Evolutionary conservation across 2,113 vertebrate species (phyloP).

Genomic region (Phyllostomus hastatus): DNA sequence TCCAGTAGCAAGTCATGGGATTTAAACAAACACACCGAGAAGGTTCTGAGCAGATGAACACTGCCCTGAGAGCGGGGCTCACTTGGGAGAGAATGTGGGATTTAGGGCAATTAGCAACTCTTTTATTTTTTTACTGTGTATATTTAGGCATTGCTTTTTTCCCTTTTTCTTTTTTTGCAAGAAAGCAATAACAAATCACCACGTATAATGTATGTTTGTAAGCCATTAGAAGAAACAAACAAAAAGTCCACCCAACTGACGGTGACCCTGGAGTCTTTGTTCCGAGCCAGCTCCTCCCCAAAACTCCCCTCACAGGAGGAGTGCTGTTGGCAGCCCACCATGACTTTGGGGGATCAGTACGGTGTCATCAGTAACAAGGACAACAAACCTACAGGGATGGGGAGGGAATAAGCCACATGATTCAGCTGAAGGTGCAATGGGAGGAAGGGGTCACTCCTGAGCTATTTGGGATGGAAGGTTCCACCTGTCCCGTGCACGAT

Average conservation of each 20-base stretch:
- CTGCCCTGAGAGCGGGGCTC: not conserved
- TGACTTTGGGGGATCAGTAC: not conserved
- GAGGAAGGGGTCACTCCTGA: not conserved
- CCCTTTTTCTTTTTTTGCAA: not conserved
- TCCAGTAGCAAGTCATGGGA: not conserved
- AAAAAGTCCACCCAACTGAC: not conserved
- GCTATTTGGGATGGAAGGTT: not conserved
- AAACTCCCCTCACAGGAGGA: not conserved
- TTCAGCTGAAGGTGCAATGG: not conserved
- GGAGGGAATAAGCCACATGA: accelerated
- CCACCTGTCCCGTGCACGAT: not conserved
- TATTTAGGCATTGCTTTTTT: not conserved
- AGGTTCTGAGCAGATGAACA: not conserved
- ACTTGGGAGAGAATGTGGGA: not conserved
- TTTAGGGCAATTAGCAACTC: not conserved
- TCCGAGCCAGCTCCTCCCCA: not conserved
- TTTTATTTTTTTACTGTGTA: not conserved
- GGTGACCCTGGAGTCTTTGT: not conserved
- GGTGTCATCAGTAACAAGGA: not conserved
- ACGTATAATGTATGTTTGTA: not conserved
- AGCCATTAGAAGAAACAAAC: not conserved
- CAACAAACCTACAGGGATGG: too few relatives aligned
- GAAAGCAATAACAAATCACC: not conserved
- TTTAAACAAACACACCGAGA: not conserved
- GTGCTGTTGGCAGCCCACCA: accelerated